These are phyloP conservation scores for Lasioglossum albipes DNA, from an alignment of 1,140 invertebrate species.

Conservation along the genomic window DNA sequence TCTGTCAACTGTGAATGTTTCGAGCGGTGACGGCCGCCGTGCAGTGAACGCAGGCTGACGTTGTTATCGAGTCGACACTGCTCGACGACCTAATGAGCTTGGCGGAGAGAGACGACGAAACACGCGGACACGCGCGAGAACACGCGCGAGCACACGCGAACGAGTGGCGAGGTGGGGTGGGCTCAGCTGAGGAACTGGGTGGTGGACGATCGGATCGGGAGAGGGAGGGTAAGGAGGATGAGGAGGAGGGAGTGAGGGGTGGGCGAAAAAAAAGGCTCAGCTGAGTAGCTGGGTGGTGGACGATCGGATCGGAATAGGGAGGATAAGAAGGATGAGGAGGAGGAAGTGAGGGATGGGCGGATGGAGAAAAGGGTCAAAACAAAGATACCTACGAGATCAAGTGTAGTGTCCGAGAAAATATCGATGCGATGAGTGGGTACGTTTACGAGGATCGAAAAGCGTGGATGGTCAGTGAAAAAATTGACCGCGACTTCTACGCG, in stretches of 20 bases:
- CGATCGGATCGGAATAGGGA: no score
- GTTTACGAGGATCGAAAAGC: not conserved
- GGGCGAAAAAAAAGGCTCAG: no score
- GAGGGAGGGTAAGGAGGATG: no score
- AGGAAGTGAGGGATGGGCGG: not conserved
- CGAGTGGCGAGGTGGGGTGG: not conserved
- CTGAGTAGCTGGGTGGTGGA: no score
- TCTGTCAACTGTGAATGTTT: conserved; percentile 76
- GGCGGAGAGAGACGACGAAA: conserved; percentile 52
- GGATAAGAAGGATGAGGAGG: no score
- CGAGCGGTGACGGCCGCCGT: conserved; percentile 65
- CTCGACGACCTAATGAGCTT: conserved; percentile 69
- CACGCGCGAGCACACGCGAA: no score
- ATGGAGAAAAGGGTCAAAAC: not conserved
- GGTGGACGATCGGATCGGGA: no score
- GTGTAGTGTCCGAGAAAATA: not conserved
- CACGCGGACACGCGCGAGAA: conserved; percentile 46
- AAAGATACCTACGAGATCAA: not conserved
- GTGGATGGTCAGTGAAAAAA: not conserved
- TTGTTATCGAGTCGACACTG: conserved; percentile 67
- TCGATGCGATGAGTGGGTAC: no score
- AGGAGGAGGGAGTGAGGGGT: not conserved
- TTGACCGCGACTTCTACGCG: not conserved
- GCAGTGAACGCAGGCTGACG: conserved; percentile 55
- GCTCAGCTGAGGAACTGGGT: no score